These are phyloP conservation scores for Microchrysa polita DNA, from an alignment of 2,888 invertebrate genomes.

Conservation along the genomic window DNA sequence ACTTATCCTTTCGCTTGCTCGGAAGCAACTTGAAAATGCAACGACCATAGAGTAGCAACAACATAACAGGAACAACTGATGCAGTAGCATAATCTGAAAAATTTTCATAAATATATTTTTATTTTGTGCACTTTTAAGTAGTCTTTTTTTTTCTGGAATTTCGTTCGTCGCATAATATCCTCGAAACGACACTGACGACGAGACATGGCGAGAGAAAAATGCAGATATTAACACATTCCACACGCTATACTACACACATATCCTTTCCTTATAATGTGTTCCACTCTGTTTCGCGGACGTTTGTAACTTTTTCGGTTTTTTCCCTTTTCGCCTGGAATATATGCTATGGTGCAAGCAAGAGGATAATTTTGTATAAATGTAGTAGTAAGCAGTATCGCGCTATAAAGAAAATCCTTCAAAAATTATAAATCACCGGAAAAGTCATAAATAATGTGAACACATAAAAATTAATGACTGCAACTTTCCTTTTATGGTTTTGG, in stretches of 20 bases:
- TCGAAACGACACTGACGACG: too few relatives aligned
- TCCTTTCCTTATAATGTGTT: conserved; percentile 42
- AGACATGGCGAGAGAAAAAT: too few relatives aligned
- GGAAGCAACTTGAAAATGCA: conserved; percentile 7
- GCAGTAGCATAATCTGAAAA: neutral
- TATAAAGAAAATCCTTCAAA: neutral
- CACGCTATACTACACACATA: conserved; percentile 20
- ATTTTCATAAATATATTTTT: neutral
- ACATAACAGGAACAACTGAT: too few relatives aligned
- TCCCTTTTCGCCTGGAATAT: neutral
- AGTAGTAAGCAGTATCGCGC: neutral
- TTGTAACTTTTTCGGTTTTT: conserved; percentile 19
- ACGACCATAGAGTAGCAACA: too few relatives aligned
- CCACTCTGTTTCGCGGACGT: conserved; percentile 40
- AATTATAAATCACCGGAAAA: conserved; percentile 33
- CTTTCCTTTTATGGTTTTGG: neutral
- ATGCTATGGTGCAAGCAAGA: too few relatives aligned
- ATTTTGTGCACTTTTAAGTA: neutral
- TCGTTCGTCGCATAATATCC: neutral
- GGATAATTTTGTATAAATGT: too few relatives aligned
- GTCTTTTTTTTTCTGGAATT: conserved; percentile 1
- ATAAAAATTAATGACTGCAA: conserved; percentile 39
- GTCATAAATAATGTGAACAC: conserved; percentile 31
- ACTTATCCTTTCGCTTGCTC: neutral
- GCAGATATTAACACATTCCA: conserved; percentile 31